Evolutionary conservation across 2,888 invertebrate species (phyloP), one percentile per base, ranked within the genome.

Genomic region (Sminthurinus aureus): DNA sequence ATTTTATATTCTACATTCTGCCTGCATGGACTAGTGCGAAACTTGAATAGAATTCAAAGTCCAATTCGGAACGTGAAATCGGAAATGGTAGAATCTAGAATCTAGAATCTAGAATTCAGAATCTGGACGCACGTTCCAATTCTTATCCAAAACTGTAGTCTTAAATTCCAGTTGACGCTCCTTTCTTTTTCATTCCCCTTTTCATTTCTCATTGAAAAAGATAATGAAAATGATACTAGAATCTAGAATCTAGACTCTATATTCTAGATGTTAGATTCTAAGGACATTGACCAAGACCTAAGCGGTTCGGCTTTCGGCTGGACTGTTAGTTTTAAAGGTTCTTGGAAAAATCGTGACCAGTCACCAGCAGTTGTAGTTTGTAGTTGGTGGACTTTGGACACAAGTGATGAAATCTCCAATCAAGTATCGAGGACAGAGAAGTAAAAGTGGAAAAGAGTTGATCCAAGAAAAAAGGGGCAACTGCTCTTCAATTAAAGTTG

Each of bases 401-500:
- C 38, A 38, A 38, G 26, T 74, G 38, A 38, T 38, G 38, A 38
- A 38, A 38, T 38, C 38, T 38, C 1, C 6, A 38, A 38, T 38
- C 38, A 38, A 38, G 38, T 6, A 38, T 38, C 6, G 38, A 38
- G 38, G 38, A 58, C 22, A 13, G 22, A 58, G 58, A 76, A 22
- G n/a, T n/a, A n/a, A 52, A 76, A 76, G 58, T 58, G 58, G 58
- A 76, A 58, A 58, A 22, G 58, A 76, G 76, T 76, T 15, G 58
- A 76, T 22, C 22, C 18, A 58, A 15, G 13, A 20, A 58, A 52
- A 20, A 13, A 52, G 58, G 58, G 52, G 0, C n/a, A 26, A 71
- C 24, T 71, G 13, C 24, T 51, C 76, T 76, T 76, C 76, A 76
- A 76, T 76, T 76, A 76, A 76, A 76, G 76, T 22, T 58, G 52